Evolutionary conservation across 2,113 vertebrate species (phyloP).

Genomic region (Hippolais icterina): DNA sequence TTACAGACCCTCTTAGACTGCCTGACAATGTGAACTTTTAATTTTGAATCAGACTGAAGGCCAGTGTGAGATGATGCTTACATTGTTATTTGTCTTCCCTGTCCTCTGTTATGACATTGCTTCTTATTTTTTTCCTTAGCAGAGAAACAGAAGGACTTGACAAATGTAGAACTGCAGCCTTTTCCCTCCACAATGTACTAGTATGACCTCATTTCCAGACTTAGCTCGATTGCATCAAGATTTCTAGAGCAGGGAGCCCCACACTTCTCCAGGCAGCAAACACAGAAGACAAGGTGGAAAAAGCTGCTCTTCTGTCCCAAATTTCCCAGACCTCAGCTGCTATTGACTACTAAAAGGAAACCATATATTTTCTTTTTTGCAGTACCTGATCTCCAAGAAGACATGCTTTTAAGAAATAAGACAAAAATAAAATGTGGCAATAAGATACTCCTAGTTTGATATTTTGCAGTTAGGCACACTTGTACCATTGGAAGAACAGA

Average conservation of each 20-base stretch:
- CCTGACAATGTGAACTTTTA: slow-evolving; percentile 23
- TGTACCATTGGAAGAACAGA: not conserved
- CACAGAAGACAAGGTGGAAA: not conserved
- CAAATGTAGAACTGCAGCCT: not conserved
- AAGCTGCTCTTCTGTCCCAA: not conserved
- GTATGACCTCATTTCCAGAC: not conserved
- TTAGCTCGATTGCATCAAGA: not conserved
- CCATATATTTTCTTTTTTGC: not conserved
- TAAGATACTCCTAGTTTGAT: not conserved
- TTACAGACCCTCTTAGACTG: slow-evolving; percentile 6
- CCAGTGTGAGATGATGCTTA: not conserved
- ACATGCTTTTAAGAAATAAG: not conserved
- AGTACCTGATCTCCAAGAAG: not conserved
- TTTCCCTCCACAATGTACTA: not conserved
- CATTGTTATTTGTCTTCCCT: not conserved
- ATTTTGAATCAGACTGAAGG: slow-evolving; percentile 40
- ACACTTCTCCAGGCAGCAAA: not conserved
- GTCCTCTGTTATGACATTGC: not conserved
- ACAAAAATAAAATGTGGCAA: not conserved
- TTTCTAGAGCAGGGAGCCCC: not conserved
- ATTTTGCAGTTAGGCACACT: not conserved
- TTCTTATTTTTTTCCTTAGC: not conserved
- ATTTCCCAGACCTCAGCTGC: not conserved
- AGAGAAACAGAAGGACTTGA: not conserved
- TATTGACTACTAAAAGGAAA: not conserved